Conservation (phyloP, 2,797 vertebrate genomes). For the Diplodus sargus region DNA sequence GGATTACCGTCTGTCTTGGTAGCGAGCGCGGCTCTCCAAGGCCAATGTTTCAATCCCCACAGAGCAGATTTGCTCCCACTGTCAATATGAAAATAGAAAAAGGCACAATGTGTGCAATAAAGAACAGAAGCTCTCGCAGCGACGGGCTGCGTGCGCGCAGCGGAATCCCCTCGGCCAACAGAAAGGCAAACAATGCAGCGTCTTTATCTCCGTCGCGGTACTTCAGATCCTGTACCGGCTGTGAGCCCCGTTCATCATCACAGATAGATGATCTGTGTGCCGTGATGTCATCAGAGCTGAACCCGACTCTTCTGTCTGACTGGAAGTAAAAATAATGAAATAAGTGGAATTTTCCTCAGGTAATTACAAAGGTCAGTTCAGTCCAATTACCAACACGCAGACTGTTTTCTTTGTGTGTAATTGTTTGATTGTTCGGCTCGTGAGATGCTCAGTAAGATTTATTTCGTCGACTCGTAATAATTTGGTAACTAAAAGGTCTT, state of each 20-base stretch:
- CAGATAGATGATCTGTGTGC: not conserved
- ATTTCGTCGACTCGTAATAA: too few relatives aligned
- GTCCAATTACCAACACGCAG: not conserved
- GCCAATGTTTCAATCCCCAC: conserved; percentile 70
- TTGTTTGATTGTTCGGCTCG: too few relatives aligned
- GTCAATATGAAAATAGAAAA: conserved; percentile 60
- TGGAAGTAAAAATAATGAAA: not conserved
- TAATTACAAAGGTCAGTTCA: conserved; percentile 14
- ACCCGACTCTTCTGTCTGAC: not conserved
- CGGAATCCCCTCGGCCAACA: conserved; percentile 27
- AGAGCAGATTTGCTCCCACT: conserved; percentile 66
- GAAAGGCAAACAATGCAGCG: conserved; percentile 38
- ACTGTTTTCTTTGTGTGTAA: not conserved
- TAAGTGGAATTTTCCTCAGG: not conserved
- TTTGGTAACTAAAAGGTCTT: too few relatives aligned
- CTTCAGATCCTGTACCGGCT: conserved; percentile 14
- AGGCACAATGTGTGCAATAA: conserved; percentile 43
- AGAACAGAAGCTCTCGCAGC: conserved; percentile 21
- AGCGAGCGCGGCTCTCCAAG: conserved; percentile 57
- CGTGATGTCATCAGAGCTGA: conserved; percentile 15
- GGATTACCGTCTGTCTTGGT: conserved; percentile 77
- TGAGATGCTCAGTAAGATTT: too few relatives aligned
- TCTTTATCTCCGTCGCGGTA: conserved; percentile 12
- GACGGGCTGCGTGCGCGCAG: conserved; percentile 26
- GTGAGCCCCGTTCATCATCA: conserved; percentile 20